These are phyloP conservation scores for Hydrozoanthus gracilis DNA, from an alignment of 92 coral and sea anemone genomes.

Conservation along the genomic window DNA sequence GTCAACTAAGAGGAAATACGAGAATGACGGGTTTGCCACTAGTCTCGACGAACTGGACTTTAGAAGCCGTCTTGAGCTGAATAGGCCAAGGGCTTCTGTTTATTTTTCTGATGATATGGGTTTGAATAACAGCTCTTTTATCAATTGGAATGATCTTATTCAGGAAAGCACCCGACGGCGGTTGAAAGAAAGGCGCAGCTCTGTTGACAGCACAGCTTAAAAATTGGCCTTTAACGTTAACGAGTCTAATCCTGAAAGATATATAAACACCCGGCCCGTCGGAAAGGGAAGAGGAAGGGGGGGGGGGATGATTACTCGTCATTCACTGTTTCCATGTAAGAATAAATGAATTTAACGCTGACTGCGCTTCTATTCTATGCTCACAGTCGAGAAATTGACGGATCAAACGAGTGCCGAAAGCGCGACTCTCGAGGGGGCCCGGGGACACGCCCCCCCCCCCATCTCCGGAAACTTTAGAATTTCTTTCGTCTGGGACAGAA, in stretches of 20 bases:
- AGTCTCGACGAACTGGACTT: conserved; percentile 5
- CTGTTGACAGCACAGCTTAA: conserved; percentile 1
- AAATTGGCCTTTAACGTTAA: not conserved
- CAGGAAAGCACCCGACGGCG: not conserved
- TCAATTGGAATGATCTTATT: not conserved
- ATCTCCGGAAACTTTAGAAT: too few relatives aligned
- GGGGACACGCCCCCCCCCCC: too few relatives aligned
- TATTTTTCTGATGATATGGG: conserved; percentile 26
- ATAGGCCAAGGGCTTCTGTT: not conserved
- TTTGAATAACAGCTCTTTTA: not conserved
- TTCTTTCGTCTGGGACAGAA: too few relatives aligned
- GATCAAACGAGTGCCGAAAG: too few relatives aligned
- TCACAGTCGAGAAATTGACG: too few relatives aligned
- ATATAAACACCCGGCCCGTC: too few relatives aligned
- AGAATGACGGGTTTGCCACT: not conserved
- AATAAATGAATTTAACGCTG: too few relatives aligned
- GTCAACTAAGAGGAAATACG: conserved; percentile 9
- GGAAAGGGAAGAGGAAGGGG: too few relatives aligned
- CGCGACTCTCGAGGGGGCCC: too few relatives aligned
- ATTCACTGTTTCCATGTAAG: too few relatives aligned
- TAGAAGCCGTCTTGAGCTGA: conserved; percentile 13
- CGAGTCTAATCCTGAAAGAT: not conserved
- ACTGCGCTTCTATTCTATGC: too few relatives aligned
- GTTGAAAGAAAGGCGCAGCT: not conserved
- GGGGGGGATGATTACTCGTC: too few relatives aligned